Evolutionary conservation across 2,888 invertebrate species (phyloP), one percentile per base, ranked within the genome.

Genomic region (Lycaena phlaeas): DNA sequence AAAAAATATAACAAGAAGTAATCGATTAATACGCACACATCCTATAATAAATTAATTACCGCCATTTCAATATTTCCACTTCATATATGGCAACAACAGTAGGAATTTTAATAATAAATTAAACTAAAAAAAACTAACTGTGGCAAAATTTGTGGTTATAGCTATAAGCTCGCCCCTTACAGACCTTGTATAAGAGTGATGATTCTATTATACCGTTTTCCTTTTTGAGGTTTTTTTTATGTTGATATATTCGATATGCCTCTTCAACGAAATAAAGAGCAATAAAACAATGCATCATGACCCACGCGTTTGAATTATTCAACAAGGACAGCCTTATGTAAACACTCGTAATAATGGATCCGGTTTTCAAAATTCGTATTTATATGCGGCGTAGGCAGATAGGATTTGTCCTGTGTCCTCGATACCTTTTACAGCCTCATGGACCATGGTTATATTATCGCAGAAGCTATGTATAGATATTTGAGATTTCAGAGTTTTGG

Each of bases 271-370:
- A 18, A 18, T 18, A 15, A 15, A 30, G 15, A 30, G 30, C 15
- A 15, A 30, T 34, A 11, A 34, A 6, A 34, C 34, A 34, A 34
- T 34, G 22, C 34, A 34, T 34, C 7, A 34, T 34, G 18, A 12
- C 18, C 34, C 34, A 34, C 34, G 34, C 34, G 10, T 1, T 12
- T 34, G 34, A 34, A 34, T 34, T 9, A 34, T 34, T 34, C 34
- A 34, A 34, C 34, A 22, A 34, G 34, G 34, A 34, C 22, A 18
- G 34, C 34, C 34, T 22, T 34, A 34, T 22, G 22, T 12, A 17
- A 10, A 18, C 22, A 12, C 11, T 15, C 18, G 4, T 34, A 34
- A n/a, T n/a, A n/a, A 34, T 34, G 22, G 34, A 9, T 18, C 34
- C 18, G 22, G 34, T 34, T 34, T 12, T 34, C 22, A 11, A 34